A percentile compares a stretch with the other conserved stretches of the same genome.
Conservation (phyloP, 2,888 invertebrate genomes). For the Mamestra brassicae region DNA sequence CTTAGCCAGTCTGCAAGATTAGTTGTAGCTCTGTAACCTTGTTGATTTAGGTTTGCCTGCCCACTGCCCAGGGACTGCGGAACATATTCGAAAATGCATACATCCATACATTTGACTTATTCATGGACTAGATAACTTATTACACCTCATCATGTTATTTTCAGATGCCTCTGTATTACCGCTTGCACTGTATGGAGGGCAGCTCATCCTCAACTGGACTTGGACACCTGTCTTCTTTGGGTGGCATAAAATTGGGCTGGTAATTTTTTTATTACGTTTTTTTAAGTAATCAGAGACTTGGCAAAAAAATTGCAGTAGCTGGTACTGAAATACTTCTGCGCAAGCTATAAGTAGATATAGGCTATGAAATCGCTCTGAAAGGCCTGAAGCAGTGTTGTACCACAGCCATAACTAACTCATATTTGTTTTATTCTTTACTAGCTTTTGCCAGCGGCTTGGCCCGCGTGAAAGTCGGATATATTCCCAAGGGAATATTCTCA, state of each 20-base stretch:
- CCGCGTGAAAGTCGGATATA: too few relatives aligned
- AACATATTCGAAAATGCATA: background rate
- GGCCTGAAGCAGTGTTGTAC: background rate
- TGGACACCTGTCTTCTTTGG: conserved; percentile 96
- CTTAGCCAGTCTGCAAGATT: background rate
- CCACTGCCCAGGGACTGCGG: background rate
- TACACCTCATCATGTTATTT: conserved; percentile 30
- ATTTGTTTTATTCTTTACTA: too few relatives aligned
- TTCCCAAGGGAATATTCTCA: too few relatives aligned
- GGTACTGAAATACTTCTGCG: too few relatives aligned
- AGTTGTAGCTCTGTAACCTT: background rate
- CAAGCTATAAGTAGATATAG: too few relatives aligned
- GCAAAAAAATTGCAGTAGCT: too few relatives aligned
- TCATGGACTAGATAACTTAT: background rate
- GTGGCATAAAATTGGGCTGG: conserved; percentile 89
- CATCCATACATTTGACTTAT: background rate
- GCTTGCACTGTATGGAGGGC: conserved; percentile 93
- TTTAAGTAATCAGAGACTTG: too few relatives aligned
- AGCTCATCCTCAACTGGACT: conserved; percentile 93
- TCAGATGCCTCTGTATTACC: conserved; percentile 92
- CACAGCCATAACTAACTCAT: background rate
- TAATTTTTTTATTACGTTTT: conserved; percentile 72
- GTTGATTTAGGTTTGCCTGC: background rate
- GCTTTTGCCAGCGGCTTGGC: too few relatives aligned
- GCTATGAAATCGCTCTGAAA: too few relatives aligned